These are phyloP conservation scores for Calcarius lapponicus DNA, from an alignment of 2,797 vertebrate genomes.

Conservation along the genomic window DNA sequence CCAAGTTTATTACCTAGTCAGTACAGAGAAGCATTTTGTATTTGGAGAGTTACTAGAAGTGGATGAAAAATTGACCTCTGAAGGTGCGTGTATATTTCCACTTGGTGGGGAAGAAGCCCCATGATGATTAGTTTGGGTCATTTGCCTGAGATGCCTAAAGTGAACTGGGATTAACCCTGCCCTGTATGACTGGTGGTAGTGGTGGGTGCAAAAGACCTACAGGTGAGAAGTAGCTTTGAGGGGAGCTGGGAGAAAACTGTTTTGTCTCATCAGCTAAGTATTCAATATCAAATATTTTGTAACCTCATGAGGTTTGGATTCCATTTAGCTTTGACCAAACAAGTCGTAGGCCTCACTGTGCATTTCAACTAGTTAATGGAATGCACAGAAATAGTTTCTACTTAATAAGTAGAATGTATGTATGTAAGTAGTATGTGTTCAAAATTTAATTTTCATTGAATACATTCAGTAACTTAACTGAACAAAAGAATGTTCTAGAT, in stretches of 20 bases:
- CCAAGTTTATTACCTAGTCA: background rate
- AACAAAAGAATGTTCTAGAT: background rate
- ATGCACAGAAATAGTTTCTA: background rate
- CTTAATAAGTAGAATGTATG: too few species aligned
- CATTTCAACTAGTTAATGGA: background rate
- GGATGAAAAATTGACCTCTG: background rate
- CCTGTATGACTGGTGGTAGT: background rate
- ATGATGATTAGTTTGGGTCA: background rate
- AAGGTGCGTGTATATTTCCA: background rate
- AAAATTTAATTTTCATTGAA: background rate
- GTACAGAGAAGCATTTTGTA: background rate
- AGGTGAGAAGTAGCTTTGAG: background rate
- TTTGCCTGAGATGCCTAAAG: background rate
- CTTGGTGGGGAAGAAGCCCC: background rate
- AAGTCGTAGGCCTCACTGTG: background rate
- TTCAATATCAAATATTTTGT: background rate
- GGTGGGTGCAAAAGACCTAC: background rate
- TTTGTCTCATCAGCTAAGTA: background rate
- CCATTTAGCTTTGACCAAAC: background rate
- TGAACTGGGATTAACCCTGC: background rate
- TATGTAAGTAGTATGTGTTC: background rate
- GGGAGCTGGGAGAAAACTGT: background rate
- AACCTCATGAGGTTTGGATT: background rate
- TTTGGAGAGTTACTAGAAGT: background rate
- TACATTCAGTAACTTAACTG: background rate